phyloP scores from a whole-genome alignment of 2,113 vertebrate species.

The Perca fluviatilis region DNA sequence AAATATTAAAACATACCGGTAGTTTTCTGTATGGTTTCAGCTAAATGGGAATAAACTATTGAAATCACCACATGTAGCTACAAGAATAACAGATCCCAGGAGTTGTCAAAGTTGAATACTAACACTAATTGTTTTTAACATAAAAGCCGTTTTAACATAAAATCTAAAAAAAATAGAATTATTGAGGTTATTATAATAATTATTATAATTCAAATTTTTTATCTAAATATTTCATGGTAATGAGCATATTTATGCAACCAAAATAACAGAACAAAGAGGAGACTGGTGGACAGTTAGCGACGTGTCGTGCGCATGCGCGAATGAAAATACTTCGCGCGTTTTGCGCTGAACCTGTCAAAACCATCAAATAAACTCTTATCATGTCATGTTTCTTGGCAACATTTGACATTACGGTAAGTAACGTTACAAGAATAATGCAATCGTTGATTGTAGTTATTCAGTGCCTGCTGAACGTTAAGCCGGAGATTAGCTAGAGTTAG shows the following conservation, averaged over 20 bases:
- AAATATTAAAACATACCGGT: not conserved
- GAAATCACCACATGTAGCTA: not conserved
- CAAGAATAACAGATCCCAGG: not conserved
- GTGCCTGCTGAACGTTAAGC: not conserved
- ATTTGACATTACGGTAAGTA: slow-evolving; percentile 34
- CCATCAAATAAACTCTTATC: too few species aligned
- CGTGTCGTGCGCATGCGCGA: slow-evolving; percentile 12
- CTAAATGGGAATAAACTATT: not conserved
- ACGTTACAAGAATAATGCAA: not conserved
- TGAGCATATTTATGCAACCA: too few species aligned
- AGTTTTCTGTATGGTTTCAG: not conserved
- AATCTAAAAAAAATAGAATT: too few species aligned
- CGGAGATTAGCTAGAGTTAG: not conserved
- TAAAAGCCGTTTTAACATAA: too few species aligned
- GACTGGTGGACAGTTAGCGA: not conserved
- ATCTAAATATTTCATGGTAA: too few species aligned
- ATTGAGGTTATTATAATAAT: too few species aligned
- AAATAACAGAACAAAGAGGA: too few species aligned
- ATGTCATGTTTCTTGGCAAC: not conserved
- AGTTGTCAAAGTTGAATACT: not conserved
- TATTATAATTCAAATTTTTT: too few species aligned
- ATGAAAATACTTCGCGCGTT: slow-evolving; percentile 40
- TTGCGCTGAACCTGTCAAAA: not conserved
- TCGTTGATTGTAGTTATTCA: accelerated
- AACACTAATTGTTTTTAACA: not conserved